Conservation (phyloP, 2,797 vertebrate genomes). For the Enteromius afrohamiltoni region DNA sequence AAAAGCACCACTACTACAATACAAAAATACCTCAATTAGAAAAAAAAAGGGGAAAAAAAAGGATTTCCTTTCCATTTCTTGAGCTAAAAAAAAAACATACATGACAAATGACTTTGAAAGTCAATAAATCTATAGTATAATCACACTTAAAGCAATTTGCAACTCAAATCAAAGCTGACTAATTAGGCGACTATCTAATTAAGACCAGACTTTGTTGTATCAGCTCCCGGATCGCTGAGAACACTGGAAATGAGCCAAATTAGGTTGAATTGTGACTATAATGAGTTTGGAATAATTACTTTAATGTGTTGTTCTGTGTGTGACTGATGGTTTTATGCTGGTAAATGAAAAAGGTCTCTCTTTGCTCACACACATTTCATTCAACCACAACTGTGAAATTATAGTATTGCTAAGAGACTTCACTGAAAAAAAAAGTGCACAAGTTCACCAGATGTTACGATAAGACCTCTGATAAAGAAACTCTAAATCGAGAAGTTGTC, state of each 20-base stretch:
- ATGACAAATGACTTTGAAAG: conserved; percentile 13
- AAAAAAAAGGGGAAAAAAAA: neutral
- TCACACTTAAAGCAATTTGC: conserved; percentile 33
- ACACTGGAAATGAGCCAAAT: conserved; percentile 14
- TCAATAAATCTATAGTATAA: conserved; percentile 25
- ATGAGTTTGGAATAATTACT: conserved; percentile 40
- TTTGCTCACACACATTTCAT: neutral
- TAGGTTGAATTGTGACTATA: conserved; percentile 36
- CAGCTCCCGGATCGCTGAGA: conserved; percentile 13
- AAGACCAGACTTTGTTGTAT: conserved; percentile 18
- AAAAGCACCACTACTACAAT: neutral
- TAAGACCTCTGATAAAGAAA: neutral
- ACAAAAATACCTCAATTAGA: too few species aligned
- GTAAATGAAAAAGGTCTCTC: conserved; percentile 26
- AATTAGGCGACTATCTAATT: conserved; percentile 33
- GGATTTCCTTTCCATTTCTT: neutral
- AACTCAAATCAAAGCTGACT: conserved; percentile 37
- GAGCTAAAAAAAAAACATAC: neutral
- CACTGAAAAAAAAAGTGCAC: neutral
- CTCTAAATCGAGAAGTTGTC: neutral
- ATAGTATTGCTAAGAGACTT: neutral
- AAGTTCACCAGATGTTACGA: neutral
- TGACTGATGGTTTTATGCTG: conserved; percentile 32
- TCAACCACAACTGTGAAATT: conserved; percentile 29
- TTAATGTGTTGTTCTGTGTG: conserved; percentile 15